Percentiles rank a stretch among this genome's conserved stretches.
Evolutionary conservation across 1,140 invertebrate species (phyloP).

Genomic region (Drosophila obscura): DNA sequence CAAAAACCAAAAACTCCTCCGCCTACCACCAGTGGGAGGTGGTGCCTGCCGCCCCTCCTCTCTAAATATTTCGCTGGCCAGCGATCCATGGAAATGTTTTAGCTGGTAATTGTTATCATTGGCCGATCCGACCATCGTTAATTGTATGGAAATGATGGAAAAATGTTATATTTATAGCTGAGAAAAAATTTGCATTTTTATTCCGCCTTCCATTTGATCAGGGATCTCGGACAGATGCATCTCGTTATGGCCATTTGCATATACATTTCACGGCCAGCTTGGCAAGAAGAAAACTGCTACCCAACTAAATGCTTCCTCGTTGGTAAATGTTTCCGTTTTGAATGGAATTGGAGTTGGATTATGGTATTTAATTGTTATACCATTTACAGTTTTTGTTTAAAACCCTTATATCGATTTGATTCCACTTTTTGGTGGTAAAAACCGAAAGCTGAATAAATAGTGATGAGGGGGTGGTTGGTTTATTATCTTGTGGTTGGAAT

Average conservation of each 20-base stretch:
- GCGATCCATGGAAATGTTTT: slow-evolving; percentile 42
- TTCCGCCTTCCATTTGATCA: slow-evolving; percentile 19
- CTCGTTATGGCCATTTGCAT: slow-evolving; percentile 49
- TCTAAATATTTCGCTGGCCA: slow-evolving; percentile 12
- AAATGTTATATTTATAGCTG: slow-evolving; percentile 70
- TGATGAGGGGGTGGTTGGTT: no score
- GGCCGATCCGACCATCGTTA: slow-evolving; percentile 42
- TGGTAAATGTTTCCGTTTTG: slow-evolving; percentile 23
- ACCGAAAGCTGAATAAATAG: no score
- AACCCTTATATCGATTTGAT: no score
- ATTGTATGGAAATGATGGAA: slow-evolving; percentile 68
- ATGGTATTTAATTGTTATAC: slow-evolving; percentile 12
- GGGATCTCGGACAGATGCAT: slow-evolving; percentile 44
- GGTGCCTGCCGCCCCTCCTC: background rate
- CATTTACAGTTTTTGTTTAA: no score
- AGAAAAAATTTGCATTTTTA: slow-evolving; percentile 24
- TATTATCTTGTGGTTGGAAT: no score
- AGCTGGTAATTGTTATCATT: slow-evolving; percentile 32
- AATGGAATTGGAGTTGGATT: slow-evolving; percentile 4
- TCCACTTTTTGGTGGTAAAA: no score
- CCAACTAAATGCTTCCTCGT: slow-evolving; percentile 25
- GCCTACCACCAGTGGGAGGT: no score
- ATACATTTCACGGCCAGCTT: slow-evolving; percentile 73
- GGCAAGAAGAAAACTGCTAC: slow-evolving; percentile 11
- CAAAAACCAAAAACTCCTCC: background rate